phyloP scores from a whole-genome alignment of 2,888 invertebrate species.

The Pollenia angustigena region DNA sequence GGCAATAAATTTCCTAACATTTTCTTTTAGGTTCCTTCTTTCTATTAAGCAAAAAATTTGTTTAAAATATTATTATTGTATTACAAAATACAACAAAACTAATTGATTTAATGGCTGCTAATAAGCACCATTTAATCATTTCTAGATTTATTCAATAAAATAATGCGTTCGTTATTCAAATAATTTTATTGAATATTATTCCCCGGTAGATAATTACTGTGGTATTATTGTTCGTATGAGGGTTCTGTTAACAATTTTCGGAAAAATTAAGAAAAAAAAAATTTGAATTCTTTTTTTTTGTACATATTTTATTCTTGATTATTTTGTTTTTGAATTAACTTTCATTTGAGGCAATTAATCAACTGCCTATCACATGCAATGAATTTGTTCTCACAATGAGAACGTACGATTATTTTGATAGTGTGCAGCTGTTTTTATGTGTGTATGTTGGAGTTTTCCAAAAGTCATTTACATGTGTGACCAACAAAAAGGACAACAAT shows the following conservation, averaged over 20 bases:
- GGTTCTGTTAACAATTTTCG: no score
- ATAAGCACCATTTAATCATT: constrained; percentile 42
- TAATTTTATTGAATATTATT: constrained; percentile 32
- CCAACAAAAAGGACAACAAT: constrained; percentile 56
- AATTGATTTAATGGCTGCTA: constrained; percentile 37
- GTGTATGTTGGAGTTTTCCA: not conserved
- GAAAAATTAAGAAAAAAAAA: no score
- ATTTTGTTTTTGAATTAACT: constrained; percentile 1
- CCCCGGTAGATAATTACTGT: constrained; percentile 4
- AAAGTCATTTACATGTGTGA: constrained; percentile 70
- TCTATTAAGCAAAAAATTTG: not conserved
- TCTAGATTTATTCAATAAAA: constrained; percentile 7
- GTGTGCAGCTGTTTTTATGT: not conserved
- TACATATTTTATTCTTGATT: not conserved
- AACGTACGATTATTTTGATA: no score
- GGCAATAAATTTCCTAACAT: constrained; percentile 17
- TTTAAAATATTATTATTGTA: not conserved
- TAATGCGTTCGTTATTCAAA: not conserved
- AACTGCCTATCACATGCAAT: constrained; percentile 64
- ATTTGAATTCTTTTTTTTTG: not conserved
- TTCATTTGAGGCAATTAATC: constrained; percentile 66
- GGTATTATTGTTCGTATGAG: not conserved
- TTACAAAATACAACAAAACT: not conserved
- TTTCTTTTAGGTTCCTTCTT: not conserved
- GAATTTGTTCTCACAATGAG: not conserved